Evolutionary conservation across 2,113 vertebrate species (phyloP).

Genomic region (Alectura lathami): DNA sequence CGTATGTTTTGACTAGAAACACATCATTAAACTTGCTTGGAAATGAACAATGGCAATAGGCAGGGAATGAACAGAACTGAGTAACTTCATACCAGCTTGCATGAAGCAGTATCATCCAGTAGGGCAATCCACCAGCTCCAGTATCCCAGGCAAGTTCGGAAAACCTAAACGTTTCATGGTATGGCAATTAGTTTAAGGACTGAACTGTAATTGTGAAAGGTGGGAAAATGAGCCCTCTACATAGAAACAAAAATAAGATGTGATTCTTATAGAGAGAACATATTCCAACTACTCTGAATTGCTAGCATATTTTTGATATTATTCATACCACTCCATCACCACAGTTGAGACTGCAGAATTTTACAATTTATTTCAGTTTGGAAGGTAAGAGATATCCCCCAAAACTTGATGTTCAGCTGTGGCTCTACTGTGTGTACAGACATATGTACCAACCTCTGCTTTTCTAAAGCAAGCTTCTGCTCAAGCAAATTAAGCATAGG

Average conservation of each 20-base stretch:
- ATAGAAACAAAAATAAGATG: not conserved
- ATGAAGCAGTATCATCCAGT: not conserved
- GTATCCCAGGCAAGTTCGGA: not conserved
- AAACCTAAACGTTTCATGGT: not conserved
- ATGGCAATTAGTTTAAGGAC: not conserved
- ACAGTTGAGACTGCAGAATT: not conserved
- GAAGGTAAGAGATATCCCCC: not conserved
- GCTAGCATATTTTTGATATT: not conserved
- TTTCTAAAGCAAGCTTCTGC: not conserved
- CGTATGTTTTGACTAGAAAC: not conserved
- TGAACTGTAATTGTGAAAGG: not conserved
- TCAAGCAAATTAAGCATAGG: not conserved
- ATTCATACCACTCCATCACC: not conserved
- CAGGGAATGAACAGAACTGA: not conserved
- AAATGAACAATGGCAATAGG: not conserved
- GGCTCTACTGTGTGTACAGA: not conserved
- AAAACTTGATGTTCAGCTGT: not conserved
- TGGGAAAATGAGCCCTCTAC: accelerated
- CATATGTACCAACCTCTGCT: not conserved
- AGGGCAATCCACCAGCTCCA: not conserved
- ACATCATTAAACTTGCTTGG: not conserved
- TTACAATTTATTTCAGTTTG: not conserved
- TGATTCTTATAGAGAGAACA: not conserved
- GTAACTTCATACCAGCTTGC: not conserved
- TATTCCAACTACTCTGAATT: not conserved